Evolutionary conservation across 2,113 vertebrate species (phyloP), one percentile per base, ranked within the genome.

Genomic region (Todiramphus saurophagus): DNA sequence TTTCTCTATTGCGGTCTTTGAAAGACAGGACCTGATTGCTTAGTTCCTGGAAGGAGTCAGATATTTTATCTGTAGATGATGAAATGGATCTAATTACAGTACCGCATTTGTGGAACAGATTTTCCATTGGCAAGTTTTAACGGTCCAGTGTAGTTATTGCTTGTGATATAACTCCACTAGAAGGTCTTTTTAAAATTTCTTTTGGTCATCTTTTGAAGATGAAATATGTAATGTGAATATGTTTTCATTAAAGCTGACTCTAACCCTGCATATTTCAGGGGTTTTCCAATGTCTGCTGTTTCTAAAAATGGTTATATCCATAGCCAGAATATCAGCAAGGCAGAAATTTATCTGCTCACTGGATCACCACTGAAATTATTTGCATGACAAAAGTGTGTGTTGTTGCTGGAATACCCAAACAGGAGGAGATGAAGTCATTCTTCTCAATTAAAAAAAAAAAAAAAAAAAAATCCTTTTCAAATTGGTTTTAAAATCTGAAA

Each of bases 71-170:
- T 31, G 27, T 58, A 60, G 55, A 77, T 91, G 17, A 91, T 27
- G 82, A 82, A 95, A 86, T 55, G 33, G 30, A 72, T 91, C 23
- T 93, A 84, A 96, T 68, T 96, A 63, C 55, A 77, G 9, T 70
- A 73, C 91, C 35, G 30, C 6, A 39, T 93, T 90, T 94, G 28
- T 67, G 14, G 10, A 60, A 60, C 41, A 25, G 81, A n/a, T 86
- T 79, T 74, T 90, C 68, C 31, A 24, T 53, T 68, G 53, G 48
- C 55, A 87, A 83, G 10, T 68, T 88, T 92, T 83, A 91, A 75
- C 81, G 30, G n/a, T 58, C 44, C 72, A 31, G 13, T 58, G 48
- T 68, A 91, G 28, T 75, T 82, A 74, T 44, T 67, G n/a, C 17
- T 93, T 67, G 31, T 89, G n/a, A 58, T 39, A 11, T 39, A 64